Conservation (phyloP, 2,888 invertebrate genomes). For the Bellardia pandia region DNA sequence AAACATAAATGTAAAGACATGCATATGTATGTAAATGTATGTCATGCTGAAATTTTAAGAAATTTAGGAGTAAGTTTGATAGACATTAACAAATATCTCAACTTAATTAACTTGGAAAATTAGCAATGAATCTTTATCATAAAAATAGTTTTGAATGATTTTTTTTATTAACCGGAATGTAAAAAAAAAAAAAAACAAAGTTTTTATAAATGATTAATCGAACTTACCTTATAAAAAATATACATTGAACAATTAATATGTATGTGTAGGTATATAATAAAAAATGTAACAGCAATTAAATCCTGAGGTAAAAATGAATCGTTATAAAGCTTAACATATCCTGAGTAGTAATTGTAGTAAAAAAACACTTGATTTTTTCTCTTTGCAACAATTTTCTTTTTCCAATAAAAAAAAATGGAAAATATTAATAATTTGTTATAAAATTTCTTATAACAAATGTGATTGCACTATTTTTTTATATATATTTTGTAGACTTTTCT, state of each 20-base stretch:
- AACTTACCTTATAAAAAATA: constrained; percentile 55
- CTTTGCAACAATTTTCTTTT: not conserved
- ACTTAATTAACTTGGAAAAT: no score
- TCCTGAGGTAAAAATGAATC: constrained; percentile 61
- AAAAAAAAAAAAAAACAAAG: not conserved
- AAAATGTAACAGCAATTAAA: constrained; percentile 52
- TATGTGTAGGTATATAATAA: constrained; percentile 20
- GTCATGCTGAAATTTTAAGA: no score
- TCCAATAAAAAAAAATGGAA: not conserved
- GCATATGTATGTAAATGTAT: no score
- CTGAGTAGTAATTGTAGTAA: constrained; percentile 56
- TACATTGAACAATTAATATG: constrained; percentile 33
- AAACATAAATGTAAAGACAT: no score
- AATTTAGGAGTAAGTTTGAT: no score
- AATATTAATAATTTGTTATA: constrained; percentile 13
- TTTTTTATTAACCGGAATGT: not conserved
- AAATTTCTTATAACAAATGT: constrained; percentile 16
- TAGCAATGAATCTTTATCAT: no score
- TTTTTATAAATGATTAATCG: not conserved
- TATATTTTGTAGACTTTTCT: constrained; percentile 1
- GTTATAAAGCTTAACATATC: constrained; percentile 64
- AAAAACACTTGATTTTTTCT: constrained; percentile 3
- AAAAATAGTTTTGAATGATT: not conserved
- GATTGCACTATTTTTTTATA: constrained; percentile 48
- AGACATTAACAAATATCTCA: no score